These are phyloP conservation scores for Pleuronectes platessa DNA, from an alignment of 2,113 vertebrate genomes.

Conservation along the genomic window DNA sequence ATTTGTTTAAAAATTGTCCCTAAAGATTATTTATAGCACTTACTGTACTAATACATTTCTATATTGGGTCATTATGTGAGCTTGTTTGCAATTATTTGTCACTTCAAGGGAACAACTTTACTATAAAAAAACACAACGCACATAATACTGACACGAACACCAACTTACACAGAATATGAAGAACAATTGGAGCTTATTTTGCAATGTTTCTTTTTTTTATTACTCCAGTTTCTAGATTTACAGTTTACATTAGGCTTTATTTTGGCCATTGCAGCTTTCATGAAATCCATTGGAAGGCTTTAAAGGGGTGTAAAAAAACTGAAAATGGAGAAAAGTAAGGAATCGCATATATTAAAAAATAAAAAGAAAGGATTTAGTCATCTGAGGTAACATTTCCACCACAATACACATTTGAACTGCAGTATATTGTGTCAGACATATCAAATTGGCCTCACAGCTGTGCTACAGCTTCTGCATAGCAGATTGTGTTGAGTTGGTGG, in stretches of 20 bases:
- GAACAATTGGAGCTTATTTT: background rate
- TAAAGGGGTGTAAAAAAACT: no score
- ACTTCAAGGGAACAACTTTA: background rate
- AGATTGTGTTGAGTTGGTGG: conserved; percentile 20
- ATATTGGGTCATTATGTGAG: no score
- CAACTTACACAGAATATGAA: background rate
- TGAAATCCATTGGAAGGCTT: background rate
- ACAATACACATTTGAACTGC: no score
- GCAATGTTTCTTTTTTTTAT: background rate
- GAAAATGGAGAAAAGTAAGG: background rate
- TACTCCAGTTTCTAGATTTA: background rate
- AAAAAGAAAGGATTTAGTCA: background rate
- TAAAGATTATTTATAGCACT: no score
- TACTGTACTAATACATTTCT: no score
- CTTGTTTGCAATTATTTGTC: background rate
- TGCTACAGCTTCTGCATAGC: background rate
- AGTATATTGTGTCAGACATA: background rate
- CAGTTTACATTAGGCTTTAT: background rate
- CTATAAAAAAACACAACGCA: background rate
- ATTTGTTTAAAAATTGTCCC: no score
- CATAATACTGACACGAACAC: no score
- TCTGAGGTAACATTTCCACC: no score
- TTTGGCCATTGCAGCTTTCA: background rate
- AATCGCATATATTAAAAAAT: no score
- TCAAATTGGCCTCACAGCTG: background rate